Evolutionary conservation across 2,888 invertebrate species (phyloP).

Genomic region (Entomobrya proxima): DNA sequence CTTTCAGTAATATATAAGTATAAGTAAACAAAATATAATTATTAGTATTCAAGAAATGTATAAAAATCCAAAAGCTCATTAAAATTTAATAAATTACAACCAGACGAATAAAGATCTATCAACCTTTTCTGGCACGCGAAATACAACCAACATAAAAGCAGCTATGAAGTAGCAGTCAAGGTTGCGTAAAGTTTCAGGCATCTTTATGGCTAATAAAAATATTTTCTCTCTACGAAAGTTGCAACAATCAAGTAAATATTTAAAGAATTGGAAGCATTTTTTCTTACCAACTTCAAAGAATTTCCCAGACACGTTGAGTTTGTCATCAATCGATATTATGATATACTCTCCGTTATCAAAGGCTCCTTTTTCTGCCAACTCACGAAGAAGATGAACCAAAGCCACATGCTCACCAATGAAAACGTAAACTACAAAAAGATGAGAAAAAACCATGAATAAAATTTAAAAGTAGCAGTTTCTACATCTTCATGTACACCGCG

Average conservation of each 20-base stretch:
- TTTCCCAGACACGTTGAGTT: constrained; percentile 86
- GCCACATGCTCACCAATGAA: constrained; percentile 93
- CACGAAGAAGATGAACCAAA: constrained; percentile 88
- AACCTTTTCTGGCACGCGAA: background rate
- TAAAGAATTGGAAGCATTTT: constrained; percentile 2
- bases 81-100: background rate
- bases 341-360: constrained; percentile 89
- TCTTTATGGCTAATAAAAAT: no score
- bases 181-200: no score
- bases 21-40: no score
- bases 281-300: constrained; percentile 80
- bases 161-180: no score
- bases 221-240: no score
- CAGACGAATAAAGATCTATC: background rate
- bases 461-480: no score
- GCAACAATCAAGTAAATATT: constrained; percentile 76
- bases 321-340: constrained; percentile 92
- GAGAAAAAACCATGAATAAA: no score
- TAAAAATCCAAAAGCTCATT: background rate
- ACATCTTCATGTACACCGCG: no score
- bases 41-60: background rate
- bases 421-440: constrained; percentile 87
- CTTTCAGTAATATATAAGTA: no score
- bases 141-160: background rate
- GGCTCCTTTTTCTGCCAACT: constrained; percentile 85